Evolutionary conservation across 2,888 invertebrate species (phyloP).

Genomic region (Odontocerum albicorne): DNA sequence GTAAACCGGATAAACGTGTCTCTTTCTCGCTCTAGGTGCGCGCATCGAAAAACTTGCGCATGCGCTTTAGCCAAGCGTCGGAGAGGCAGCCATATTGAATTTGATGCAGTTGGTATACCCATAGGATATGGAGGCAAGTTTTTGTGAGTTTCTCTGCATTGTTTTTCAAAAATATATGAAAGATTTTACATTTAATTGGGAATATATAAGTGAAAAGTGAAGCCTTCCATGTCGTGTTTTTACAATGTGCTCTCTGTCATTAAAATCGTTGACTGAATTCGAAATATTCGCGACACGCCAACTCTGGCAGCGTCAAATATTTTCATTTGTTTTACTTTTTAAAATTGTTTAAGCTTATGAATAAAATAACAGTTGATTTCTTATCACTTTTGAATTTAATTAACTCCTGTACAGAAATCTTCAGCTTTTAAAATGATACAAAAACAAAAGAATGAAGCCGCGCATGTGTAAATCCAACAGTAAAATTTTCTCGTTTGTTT

Average conservation of each 20-base stretch:
- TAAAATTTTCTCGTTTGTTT: too few relatives aligned
- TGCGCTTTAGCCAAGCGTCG: constrained; percentile 45
- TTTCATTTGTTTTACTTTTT: too few relatives aligned
- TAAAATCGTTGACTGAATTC: constrained; percentile 15
- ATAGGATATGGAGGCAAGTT: constrained; percentile 40
- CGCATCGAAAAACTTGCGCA: constrained; percentile 50
- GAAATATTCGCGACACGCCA: constrained; percentile 40
- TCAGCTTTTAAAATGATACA: too few relatives aligned
- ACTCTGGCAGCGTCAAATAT: background rate
- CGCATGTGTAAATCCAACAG: too few relatives aligned
- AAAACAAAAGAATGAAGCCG: too few relatives aligned
- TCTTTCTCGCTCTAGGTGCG: constrained; percentile 54
- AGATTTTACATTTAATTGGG: constrained; percentile 15
- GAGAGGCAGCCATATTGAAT: constrained; percentile 56
- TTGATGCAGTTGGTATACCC: constrained; percentile 49
- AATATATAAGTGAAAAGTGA: constrained; percentile 26
- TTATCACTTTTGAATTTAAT: too few relatives aligned
- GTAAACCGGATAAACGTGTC: constrained; percentile 37
- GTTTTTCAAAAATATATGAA: constrained; percentile 18
- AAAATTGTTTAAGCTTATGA: too few relatives aligned
- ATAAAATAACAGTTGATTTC: too few relatives aligned
- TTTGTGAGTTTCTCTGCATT: constrained; percentile 25
- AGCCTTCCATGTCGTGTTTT: constrained; percentile 13
- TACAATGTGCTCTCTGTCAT: constrained; percentile 11
- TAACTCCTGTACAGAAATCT: too few relatives aligned